Percentiles rank a stretch among this genome's conserved stretches.
These are phyloP conservation scores for Proctacanthus coquilletti DNA, from an alignment of 1,140 invertebrate genomes.

Conservation along the genomic window DNA sequence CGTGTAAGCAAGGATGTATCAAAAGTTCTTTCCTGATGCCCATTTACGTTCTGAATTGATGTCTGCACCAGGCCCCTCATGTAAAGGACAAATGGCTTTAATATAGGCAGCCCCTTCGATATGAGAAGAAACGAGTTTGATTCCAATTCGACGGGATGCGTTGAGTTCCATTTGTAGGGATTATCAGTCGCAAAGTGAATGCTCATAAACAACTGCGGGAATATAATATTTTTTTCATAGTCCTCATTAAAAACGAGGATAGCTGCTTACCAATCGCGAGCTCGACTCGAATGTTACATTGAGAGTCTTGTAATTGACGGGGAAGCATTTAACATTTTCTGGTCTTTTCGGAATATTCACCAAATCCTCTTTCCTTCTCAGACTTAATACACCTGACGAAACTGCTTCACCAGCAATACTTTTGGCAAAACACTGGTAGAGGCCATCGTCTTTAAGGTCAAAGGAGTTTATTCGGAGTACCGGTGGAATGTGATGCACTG, in stretches of 20 bases:
- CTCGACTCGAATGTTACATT: slow-evolving; percentile 28
- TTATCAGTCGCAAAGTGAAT: slow-evolving; percentile 20
- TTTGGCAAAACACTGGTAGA: slow-evolving; percentile 27
- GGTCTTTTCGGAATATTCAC: slow-evolving; percentile 12
- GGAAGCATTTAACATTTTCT: slow-evolving; percentile 26
- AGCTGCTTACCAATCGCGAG: too few species aligned
- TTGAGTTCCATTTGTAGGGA: slow-evolving; percentile 20
- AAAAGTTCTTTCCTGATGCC: not conserved
- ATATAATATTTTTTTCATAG: too few species aligned
- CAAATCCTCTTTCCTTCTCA: slow-evolving; percentile 9
- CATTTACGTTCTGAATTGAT: slow-evolving; percentile 4
- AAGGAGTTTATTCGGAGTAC: slow-evolving; percentile 23
- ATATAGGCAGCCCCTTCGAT: slow-evolving; percentile 18
- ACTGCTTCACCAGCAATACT: slow-evolving; percentile 25
- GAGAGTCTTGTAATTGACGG: slow-evolving; percentile 24
- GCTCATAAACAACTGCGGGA: too few species aligned
- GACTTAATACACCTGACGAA: slow-evolving; percentile 18
- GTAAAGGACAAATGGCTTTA: slow-evolving; percentile 23
- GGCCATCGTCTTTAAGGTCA: slow-evolving; percentile 24
- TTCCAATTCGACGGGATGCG: slow-evolving; percentile 21
- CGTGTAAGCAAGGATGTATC: slow-evolving; percentile 14
- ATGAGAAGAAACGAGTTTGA: slow-evolving; percentile 25
- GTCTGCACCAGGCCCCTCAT: slow-evolving; percentile 19
- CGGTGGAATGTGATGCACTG: slow-evolving; percentile 22
- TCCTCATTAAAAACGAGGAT: too few species aligned